Evolutionary conservation across 1,140 invertebrate genomes (phyloP), one percentile per base, ranked within the genome.

Genomic region (Leptinotarsa lineolata): DNA sequence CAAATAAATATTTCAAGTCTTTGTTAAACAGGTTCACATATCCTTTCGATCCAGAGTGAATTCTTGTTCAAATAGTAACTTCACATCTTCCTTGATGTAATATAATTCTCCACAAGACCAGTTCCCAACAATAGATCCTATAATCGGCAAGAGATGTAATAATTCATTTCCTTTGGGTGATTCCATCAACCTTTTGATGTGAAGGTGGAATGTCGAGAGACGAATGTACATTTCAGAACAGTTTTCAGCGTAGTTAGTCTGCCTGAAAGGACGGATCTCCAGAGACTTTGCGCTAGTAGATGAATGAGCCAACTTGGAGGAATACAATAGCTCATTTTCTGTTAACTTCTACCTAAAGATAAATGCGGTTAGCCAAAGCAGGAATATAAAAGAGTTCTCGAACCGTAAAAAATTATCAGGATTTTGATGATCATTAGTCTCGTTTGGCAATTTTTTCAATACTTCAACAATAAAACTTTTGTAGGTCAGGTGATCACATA

Each of bases 181-280:
- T 64, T 64, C 24, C 13, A 64, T 64, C 61, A 64, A 64, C 61
- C 61, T 64, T 60, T 64, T 64, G 61, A 64, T 30, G 22, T 64
- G 2, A 8, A 16, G 61, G 61, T 64, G 61, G 16, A 64, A 64
- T 21, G 22, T 15, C 21, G 61, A 15, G 61, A 64, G 61, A 64
- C 61, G 21, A 64, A 64, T 64, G 21, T 64, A 22, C 61, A 64
- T 64, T 64, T 64, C 48, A 20, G 61, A 64, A 64, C 61, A 64
- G 61, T 64, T 64, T 64, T 64, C 61, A 22, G 61, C 24, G 3
- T 64, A 64, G 61, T 64, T 64, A 30, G 12, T 21, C 15, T 64
- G 61, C 3, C 22, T 20, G 61, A 20, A n/a, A 20, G 61, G 16
- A 5, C 21, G 20, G 21, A 20, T 64, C 61, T 22, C 61, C 11